Conservation (phyloP, 2,797 vertebrate species). For the Salmo trutta region DNA sequence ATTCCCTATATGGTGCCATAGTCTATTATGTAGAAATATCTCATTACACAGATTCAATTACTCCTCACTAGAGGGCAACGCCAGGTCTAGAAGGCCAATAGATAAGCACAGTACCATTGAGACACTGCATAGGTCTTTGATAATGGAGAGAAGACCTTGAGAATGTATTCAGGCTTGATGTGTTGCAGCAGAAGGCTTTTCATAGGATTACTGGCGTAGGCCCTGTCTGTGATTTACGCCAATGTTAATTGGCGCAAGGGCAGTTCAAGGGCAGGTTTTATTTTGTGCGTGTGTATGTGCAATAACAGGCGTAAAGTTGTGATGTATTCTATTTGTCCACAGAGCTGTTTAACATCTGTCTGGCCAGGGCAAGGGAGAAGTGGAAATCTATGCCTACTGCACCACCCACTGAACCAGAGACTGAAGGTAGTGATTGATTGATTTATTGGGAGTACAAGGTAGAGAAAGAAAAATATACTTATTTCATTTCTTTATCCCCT, state of each 20-base stretch:
- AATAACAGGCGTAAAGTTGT: background rate
- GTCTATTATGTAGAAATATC: no score
- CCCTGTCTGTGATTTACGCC: background rate
- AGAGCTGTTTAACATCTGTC: slow-evolving; percentile 93
- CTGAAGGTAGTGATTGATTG: slow-evolving; percentile 76
- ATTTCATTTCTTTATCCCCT: background rate
- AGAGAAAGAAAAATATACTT: slow-evolving; percentile 3
- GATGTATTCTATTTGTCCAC: slow-evolving; percentile 29
- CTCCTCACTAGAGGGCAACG: slow-evolving; percentile 50
- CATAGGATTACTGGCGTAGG: background rate
- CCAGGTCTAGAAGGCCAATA: slow-evolving; percentile 3
- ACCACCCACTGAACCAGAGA: slow-evolving; percentile 68
- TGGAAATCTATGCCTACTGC: slow-evolving; percentile 77
- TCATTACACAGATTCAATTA: background rate
- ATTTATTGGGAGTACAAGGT: slow-evolving; percentile 74
- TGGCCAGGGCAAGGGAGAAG: slow-evolving; percentile 89
- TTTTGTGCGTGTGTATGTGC: background rate
- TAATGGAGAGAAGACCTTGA: background rate
- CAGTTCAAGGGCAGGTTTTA: no score
- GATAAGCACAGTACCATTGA: background rate
- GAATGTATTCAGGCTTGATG: background rate
- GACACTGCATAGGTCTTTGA: background rate
- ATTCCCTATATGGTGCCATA: no score
- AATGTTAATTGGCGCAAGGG: no score
- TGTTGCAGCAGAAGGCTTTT: background rate